Base-by-base conservation (phyloP, 2,797 vertebrate genomes). In the Acanthis flammea region DNA sequence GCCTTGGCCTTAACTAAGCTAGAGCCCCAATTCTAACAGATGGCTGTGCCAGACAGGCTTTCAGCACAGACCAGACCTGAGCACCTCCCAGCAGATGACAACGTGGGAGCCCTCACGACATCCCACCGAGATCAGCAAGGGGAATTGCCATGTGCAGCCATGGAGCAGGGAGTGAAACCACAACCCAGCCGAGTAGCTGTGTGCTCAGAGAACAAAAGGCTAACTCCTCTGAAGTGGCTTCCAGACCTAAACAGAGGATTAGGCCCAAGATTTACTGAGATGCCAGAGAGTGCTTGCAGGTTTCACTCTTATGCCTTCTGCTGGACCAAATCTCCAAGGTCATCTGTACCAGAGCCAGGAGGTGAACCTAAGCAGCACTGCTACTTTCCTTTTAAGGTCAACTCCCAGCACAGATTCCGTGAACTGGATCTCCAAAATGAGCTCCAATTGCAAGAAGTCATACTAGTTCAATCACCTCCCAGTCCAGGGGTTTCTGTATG, bases 91-190 rank as follows among this genome's bases (percentile, higher is more conserved):
- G 67, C 23, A 22, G 19, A 33, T 19, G 47, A 48, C 0, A 0
- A 33, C 1, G 6, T 27, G 22, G 53, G 33, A 39, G 86, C 23
- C 25, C 72, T 65, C 54, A 44, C 1, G 0, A 48, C 42, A 65
- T 16, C 50, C 10, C 51, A 30, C 22, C 0, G 0, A 44, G 28
- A 44, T 4, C 13, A 44, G 42, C 27, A 50, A 67, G 31, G 12
- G 19, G 60, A 80, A 62, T 7, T 27, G 28, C 39, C 8, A 0
- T 4, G 57, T 30, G 19, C 62, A 37, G 10, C 41, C 47, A n/a
- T 0, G 2, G 50, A 86, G 67, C 37, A 23, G 33, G 14, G 47
- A 66, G 23, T 5, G 33, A 81, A 70, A 42, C 18, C 19, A 55
- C 17, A 45, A 51, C 19, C n/a, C 62, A 76, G 27, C 10, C 0